Evolutionary conservation across 2,113 vertebrate species (phyloP).

Genomic region (Prochilodus magdalenae): DNA sequence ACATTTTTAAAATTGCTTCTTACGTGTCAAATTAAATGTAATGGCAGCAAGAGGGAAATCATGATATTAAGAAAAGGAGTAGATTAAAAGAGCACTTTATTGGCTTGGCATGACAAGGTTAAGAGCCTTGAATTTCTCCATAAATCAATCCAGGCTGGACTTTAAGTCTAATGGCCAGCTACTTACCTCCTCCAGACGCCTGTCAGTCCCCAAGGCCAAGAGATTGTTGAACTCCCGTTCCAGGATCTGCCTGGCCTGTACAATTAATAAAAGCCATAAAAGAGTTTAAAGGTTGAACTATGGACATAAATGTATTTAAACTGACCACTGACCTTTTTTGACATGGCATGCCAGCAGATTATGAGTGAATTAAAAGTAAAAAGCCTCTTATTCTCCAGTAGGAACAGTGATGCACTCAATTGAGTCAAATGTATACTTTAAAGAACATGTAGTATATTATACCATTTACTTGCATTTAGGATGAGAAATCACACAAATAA

Average conservation of each 20-base stretch:
- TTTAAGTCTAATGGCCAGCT: neutral
- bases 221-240: constrained; percentile 97
- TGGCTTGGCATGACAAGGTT: too few species aligned
- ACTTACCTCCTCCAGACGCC: constrained; percentile 91
- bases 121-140: neutral
- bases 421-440: too few species aligned
- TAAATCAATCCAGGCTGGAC: neutral
- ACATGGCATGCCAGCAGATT: neutral
- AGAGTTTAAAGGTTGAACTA: neutral
- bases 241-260: constrained; percentile 93
- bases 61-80: too few species aligned
- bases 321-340: neutral
- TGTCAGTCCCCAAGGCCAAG: constrained; percentile 91
- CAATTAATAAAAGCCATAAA: constrained; percentile 42
- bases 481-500: too few species aligned
- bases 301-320: neutral
- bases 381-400: too few species aligned
- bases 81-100: too few species aligned
- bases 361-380: neutral
- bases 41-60: too few species aligned
- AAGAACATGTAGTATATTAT: too few species aligned
- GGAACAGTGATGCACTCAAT: too few species aligned
- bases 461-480: too few species aligned
- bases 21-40: too few species aligned
- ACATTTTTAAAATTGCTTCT: too few species aligned